Evolutionary conservation across 2,113 vertebrate genomes (phyloP).

Genomic region (Oncorhynchus masou): DNA sequence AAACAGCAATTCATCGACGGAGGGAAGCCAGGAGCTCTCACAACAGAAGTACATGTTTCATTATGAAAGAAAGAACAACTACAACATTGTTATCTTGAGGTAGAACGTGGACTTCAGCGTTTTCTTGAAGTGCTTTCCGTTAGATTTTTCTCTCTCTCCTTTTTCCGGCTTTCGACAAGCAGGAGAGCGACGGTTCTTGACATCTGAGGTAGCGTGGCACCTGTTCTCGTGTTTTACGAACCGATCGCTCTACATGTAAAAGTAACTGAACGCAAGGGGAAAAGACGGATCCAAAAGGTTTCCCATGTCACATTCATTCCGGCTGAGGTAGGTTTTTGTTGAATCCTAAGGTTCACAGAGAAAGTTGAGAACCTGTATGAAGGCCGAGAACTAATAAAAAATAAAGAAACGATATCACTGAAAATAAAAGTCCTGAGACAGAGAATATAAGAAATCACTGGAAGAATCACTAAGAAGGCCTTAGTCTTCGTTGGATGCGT

Average conservation of each 20-base stretch:
- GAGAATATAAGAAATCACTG: conserved; percentile 66
- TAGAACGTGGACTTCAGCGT: conserved; percentile 93
- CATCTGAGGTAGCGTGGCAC: conserved; percentile 91
- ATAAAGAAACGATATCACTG: conserved; percentile 54
- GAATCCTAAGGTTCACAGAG: conserved; percentile 74
- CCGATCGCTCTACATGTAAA: conserved; percentile 70
- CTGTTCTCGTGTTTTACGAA: conserved; percentile 69
- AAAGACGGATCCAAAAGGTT: conserved; percentile 75
- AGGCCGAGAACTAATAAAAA: conserved; percentile 69
- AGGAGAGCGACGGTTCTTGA: conserved; percentile 70
- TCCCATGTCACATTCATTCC: conserved; percentile 95
- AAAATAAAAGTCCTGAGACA: conserved; percentile 89
- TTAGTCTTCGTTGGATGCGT: conserved; percentile 61
- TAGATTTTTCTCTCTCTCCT: conserved; percentile 58
- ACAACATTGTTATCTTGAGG: conserved; percentile 81
- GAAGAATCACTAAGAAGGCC: conserved; percentile 70
- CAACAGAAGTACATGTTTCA: conserved; percentile 51
- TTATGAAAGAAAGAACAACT: conserved; percentile 63
- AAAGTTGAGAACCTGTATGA: conserved; percentile 76
- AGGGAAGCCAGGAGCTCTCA: conserved; percentile 36
- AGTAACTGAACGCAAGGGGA: conserved; percentile 74
- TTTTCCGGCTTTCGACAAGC: conserved; percentile 59
- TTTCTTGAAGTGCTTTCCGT: conserved; percentile 88
- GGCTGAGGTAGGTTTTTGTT: conserved; percentile 97
- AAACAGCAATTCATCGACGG: conserved; percentile 59